phyloP scores from a whole-genome alignment of 2,888 invertebrate species.

The Zaprionus lineosus region DNA sequence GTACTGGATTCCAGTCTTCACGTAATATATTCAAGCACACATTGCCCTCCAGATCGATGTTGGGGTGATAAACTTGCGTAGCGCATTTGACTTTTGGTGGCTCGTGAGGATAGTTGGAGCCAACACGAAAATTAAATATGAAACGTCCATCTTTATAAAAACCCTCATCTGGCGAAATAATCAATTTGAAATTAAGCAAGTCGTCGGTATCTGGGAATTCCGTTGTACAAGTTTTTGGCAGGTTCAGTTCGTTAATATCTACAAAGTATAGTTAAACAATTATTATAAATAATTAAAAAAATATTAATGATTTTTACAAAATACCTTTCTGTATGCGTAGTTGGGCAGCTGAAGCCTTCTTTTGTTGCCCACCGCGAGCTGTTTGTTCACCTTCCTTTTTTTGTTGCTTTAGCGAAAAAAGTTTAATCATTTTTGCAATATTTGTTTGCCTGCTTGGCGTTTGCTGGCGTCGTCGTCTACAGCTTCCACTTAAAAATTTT shows the following conservation, averaged over 20 bases:
- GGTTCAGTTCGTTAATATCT: slow-evolving; percentile 98
- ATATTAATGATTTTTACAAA: background rate
- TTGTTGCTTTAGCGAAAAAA: slow-evolving; percentile 99
- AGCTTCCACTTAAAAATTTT: slow-evolving; percentile 21
- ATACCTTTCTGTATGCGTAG: slow-evolving; percentile 98
- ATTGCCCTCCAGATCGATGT: slow-evolving; percentile 98
- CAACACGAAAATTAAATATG: slow-evolving; percentile 95
- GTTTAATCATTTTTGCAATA: slow-evolving; percentile 92
- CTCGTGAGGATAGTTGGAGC: slow-evolving; percentile 98
- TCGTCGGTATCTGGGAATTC: slow-evolving; percentile 99
- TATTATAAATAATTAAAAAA: background rate
- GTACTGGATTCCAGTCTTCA: slow-evolving; percentile 99
- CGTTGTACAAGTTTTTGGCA: slow-evolving; percentile 97
- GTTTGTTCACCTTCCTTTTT: slow-evolving; percentile 97
- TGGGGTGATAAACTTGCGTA: slow-evolving; percentile 98
- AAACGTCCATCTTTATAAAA: slow-evolving; percentile 97
- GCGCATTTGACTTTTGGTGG: slow-evolving; percentile 99
- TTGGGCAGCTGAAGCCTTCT: slow-evolving; percentile 98
- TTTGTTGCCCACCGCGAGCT: slow-evolving; percentile 89
- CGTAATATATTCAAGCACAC: slow-evolving; percentile 98
- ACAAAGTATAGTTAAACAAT: slow-evolving; percentile 81
- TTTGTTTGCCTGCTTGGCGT: slow-evolving; percentile 47
- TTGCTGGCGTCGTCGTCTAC: slow-evolving; percentile 41
- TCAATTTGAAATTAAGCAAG: slow-evolving; percentile 96
- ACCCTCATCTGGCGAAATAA: slow-evolving; percentile 98